Evolutionary conservation across 2,113 vertebrate species (phyloP).

Genomic region (Triplophysa rosa): DNA sequence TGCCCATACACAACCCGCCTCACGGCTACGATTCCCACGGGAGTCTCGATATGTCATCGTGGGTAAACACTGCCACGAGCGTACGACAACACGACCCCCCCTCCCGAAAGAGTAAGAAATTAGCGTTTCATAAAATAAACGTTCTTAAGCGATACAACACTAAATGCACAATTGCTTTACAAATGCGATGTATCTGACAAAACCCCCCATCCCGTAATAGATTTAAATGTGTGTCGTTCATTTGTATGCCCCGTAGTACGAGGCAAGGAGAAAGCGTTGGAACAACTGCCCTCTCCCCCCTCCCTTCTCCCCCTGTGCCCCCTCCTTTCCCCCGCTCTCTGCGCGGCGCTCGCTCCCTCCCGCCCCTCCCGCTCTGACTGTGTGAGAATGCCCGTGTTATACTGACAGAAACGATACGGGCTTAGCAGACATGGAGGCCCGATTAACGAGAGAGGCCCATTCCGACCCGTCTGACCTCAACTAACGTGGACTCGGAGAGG

Average conservation of each 20-base stretch:
- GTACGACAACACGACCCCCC: conserved; percentile 13
- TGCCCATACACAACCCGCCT: conserved; percentile 21
- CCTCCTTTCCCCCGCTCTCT: conserved; percentile 45
- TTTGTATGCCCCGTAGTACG: neutral
- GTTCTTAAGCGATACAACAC: neutral
- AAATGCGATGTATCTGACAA: neutral
- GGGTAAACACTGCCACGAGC: conserved; percentile 45
- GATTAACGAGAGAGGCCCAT: conserved; percentile 73
- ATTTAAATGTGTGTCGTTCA: neutral
- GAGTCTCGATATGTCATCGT: conserved; percentile 39
- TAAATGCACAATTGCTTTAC: neutral
- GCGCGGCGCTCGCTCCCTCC: conserved; percentile 54
- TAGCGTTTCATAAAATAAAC: neutral
- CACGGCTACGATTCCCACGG: conserved; percentile 38
- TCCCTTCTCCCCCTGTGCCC: conserved; percentile 9
- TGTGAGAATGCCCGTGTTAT: conserved; percentile 77
- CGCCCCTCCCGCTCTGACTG: conserved; percentile 59
- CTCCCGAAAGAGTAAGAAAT: neutral
- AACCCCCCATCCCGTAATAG: neutral
- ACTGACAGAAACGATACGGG: conserved; percentile 80
- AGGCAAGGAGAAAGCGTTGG: conserved; percentile 36
- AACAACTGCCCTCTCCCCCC: conserved; percentile 62
- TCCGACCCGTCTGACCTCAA: conserved; percentile 74
- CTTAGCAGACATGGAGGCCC: conserved; percentile 82
- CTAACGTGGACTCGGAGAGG: conserved; percentile 67